Evolutionary conservation across 23 tunicate genomes (phyloP), one percentile per base, ranked within the genome.

Genomic region (Clavelina lepadiformis): DNA sequence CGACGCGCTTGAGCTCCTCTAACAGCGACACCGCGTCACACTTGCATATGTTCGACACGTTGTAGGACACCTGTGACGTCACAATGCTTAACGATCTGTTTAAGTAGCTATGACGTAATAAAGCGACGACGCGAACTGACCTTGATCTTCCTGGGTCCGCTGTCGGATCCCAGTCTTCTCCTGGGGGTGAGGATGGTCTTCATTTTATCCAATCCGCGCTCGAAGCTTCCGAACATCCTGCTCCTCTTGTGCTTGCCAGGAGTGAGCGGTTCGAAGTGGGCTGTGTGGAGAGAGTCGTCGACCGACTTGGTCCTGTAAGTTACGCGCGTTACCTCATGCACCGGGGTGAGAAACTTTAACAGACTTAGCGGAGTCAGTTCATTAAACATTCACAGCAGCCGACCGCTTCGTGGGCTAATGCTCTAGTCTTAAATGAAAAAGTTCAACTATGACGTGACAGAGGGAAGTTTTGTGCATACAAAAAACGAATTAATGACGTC

Each of bases 151-250:
- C 94, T 47, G 20, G 85, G 85, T 20, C 56, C 70, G 0, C 52
- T 21, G 33, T 60, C 74, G 8, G 76, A 51, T 3, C 61, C 65
- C 18, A 55, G 19, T 6, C 73, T 22, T 57, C 74, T 93, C 63
- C 66, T 73, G 24, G 98, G 98, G 1, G 98, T 93, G 20, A 93
- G 74, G 36, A 93, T 72, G 59, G 49, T 78, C 45, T 79, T 79
- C 76, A 93, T 79, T 27, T 82, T 73, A 44, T 93, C 98, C 46
- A 93, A 59, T 25, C 98, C 98, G 41, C 78, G 62, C 62, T 93
- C 98, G 50, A 93, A 84, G 58, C 93, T 83, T 32, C 98, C 98
- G 31, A 93, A 93, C 74, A 93, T 69, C 45, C 52, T 67, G 38
- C 44, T 68, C 56, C 41, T 57, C 70, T 54, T 69, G 41, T 79